phyloP scores from a whole-genome alignment of 2,797 vertebrate genomes.

The Knipowitschia caucasica region DNA sequence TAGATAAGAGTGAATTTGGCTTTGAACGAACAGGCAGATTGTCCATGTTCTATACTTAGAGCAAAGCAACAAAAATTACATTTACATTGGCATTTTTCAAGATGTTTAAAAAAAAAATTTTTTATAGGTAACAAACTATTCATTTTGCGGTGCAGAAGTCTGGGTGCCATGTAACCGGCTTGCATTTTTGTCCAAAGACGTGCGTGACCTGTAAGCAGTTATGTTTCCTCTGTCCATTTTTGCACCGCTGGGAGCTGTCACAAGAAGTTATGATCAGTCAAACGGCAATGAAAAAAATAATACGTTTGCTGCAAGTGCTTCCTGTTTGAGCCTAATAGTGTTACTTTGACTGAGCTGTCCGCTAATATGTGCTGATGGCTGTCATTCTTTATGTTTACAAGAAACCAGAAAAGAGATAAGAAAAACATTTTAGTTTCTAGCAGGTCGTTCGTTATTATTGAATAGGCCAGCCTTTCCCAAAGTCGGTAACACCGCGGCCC shows the following conservation, averaged over 20 bases:
- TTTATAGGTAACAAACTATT: not conserved
- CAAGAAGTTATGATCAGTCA: not conserved
- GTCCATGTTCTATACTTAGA: too few species aligned
- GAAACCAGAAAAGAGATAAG: not conserved
- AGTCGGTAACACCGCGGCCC: too few species aligned
- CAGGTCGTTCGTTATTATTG: too few species aligned
- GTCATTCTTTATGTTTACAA: not conserved
- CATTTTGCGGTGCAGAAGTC: not conserved
- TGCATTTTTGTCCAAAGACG: not conserved
- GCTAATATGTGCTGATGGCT: not conserved
- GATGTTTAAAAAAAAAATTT: too few species aligned
- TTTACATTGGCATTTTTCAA: too few species aligned
- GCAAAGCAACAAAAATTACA: too few species aligned
- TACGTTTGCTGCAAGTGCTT: not conserved
- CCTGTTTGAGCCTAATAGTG: not conserved
- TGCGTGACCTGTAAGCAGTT: not conserved
- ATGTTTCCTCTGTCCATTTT: not conserved
- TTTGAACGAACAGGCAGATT: too few species aligned
- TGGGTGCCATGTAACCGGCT: not conserved
- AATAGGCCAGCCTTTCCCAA: too few species aligned
- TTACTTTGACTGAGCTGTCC: not conserved
- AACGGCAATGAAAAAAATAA: not conserved
- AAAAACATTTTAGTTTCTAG: too few species aligned
- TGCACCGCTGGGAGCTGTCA: conserved; percentile 1
- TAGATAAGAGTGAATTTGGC: too few species aligned